Evolutionary conservation across 2,888 invertebrate genomes (phyloP), one percentile per base, ranked within the genome.

Genomic region (Nymphalis c-album): DNA sequence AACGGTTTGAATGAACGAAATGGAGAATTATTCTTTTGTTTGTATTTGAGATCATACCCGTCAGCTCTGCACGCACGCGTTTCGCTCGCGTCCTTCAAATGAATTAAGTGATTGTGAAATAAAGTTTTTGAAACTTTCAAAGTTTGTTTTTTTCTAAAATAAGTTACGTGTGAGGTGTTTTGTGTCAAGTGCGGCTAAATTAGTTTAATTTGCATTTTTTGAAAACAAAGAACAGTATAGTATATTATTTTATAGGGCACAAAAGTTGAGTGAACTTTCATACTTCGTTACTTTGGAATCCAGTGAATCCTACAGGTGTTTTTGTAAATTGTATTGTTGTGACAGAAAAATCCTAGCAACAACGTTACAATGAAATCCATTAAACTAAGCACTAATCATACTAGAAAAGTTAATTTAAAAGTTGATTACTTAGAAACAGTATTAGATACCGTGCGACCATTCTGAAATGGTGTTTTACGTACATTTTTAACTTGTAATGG

Each of bases 191-290:
- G 48, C 22, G 40, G n/a, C 18, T 45, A 53, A 31, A 20, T 7
- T 17, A 20, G 35, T 61, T 68, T 26, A 20, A 35, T 51, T 22
- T 55, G 48, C 18, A 17, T 47, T 58, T 68, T 67, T 53, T 13
- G 35, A 63, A 61, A 64, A 55, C 35, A n/a, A 40, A 57, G 57
- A 7, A 67, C 35, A 40, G 10, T 46, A 66, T 20, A 63, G 60
- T 59, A 53, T 61, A 67, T 65, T 65, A 73, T 71, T 76, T 77
- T 76, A 77, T 77, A 78, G 78, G 77, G 77, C 76, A 74, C 74
- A 78, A 85, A 88, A 91, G 90, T 90, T 90, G 86, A 91, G 88
- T 91, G 90, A 91, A 91, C 91, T 88, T 87, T 77, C 76, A 70
- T 82, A 81, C 80, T 80, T 85, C 80, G 79, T 71, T 74, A 74